Evolutionary conservation across 2,113 vertebrate species (phyloP).

Genomic region (Syrmaticus mikado): DNA sequence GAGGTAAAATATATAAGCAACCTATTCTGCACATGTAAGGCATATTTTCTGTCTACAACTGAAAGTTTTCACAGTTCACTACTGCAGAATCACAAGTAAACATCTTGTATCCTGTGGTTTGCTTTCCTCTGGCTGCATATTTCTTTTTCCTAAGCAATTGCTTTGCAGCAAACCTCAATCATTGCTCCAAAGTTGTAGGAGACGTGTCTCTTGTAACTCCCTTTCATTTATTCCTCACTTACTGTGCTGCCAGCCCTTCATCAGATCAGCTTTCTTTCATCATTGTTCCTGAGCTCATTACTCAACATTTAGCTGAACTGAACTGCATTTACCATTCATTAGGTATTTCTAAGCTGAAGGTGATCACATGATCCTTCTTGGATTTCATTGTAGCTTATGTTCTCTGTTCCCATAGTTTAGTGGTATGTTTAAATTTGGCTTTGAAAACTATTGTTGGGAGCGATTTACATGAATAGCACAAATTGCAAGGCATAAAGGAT

Average conservation of each 20-base stretch:
- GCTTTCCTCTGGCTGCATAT: background rate
- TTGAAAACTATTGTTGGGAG: constrained; percentile 20
- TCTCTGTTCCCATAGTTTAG: constrained; percentile 31
- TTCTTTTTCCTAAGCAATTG: background rate
- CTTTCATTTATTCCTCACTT: constrained; percentile 12
- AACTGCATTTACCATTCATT: constrained; percentile 56
- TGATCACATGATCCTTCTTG: constrained; percentile 6
- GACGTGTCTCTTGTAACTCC: background rate
- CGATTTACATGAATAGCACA: constrained; percentile 51
- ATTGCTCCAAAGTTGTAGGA: background rate
- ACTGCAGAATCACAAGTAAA: background rate
- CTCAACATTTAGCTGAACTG: constrained; percentile 54
- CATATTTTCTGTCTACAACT: background rate
- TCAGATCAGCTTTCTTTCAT: constrained; percentile 45
- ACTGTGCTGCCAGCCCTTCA: constrained; percentile 10
- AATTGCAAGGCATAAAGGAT: constrained; percentile 37
- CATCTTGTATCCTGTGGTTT: background rate
- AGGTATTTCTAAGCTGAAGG: constrained; percentile 46
- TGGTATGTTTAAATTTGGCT: constrained; percentile 58
- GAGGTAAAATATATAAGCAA: background rate
- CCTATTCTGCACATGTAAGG: background rate
- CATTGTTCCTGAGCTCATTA: constrained; percentile 65
- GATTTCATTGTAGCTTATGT: constrained; percentile 20
- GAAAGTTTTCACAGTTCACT: background rate
- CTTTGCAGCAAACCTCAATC: background rate